phyloP scores from a whole-genome alignment of 2,113 vertebrate genomes.

The Oreocharis arfaki region DNA sequence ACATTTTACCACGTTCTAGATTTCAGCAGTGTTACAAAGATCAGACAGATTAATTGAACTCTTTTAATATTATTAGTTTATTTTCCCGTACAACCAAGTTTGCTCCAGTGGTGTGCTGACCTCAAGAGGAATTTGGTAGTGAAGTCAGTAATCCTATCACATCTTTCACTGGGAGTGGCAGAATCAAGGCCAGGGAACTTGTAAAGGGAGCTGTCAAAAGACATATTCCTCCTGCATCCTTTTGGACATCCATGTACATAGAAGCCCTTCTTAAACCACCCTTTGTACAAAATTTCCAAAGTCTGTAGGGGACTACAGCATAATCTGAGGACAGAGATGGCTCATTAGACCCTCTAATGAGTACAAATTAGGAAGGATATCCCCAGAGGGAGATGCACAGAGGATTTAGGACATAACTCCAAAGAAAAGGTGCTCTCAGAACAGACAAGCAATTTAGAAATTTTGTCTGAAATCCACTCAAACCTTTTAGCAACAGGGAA shows the following conservation, averaged over 20 bases:
- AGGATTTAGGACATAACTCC: background rate
- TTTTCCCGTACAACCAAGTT: background rate
- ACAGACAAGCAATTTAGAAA: background rate
- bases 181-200: background rate
- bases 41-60: background rate
- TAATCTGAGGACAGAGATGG: background rate
- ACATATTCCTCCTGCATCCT: background rate
- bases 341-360: background rate
- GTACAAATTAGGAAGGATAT: background rate
- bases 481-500: background rate
- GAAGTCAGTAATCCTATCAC: background rate
- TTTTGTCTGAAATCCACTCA: background rate
- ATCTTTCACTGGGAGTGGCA: background rate
- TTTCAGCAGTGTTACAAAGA: background rate
- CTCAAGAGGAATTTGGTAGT: background rate
- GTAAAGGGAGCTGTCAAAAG: background rate
- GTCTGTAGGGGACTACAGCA: background rate
- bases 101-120: background rate
- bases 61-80: background rate
- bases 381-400: too few species aligned
- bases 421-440: background rate
- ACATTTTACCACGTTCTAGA: background rate
- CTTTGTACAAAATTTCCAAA: background rate
- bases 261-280: background rate
- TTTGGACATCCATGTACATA: background rate